These are phyloP conservation scores for Rhadina sibilatrix DNA, from an alignment of 2,113 vertebrate genomes.

Conservation along the genomic window DNA sequence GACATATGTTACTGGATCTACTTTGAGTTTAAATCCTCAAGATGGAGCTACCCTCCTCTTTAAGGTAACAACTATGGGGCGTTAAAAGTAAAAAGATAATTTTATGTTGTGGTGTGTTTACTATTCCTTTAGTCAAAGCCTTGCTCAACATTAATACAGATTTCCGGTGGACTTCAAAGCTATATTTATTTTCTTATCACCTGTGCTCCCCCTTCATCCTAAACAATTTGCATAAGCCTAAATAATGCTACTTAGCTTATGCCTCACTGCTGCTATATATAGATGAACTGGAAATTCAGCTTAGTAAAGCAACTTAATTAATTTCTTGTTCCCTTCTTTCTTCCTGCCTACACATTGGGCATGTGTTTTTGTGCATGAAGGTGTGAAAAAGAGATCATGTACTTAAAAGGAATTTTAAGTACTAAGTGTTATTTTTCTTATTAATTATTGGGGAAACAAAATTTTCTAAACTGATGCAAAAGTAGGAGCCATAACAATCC, in stretches of 20 bases:
- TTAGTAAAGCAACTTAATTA: slow-evolving; percentile 49
- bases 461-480: not conserved
- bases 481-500: not conserved
- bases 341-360: not conserved
- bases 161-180: not conserved
- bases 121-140: not conserved
- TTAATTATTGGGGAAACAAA: not conserved
- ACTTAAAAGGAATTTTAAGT: not conserved
- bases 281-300: slow-evolving; percentile 45
- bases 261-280: slow-evolving; percentile 55
- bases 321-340: not conserved
- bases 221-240: slow-evolving; percentile 61
- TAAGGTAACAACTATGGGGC: not conserved
- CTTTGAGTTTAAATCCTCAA: slow-evolving; percentile 39
- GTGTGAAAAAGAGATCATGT: not conserved
- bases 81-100: not conserved
- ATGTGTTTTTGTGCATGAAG: not conserved
- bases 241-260: slow-evolving; percentile 62
- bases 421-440: not conserved
- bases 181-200: slow-evolving; percentile 17
- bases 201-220: not conserved
- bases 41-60: not conserved
- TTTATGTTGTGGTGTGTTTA: not conserved
- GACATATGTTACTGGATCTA: slow-evolving; percentile 43
- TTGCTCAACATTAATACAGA: not conserved